A percentile compares a stretch with the other conserved stretches of the same genome.
These are phyloP conservation scores for Euplagia quadripunctaria DNA, from an alignment of 2,888 invertebrate species.

Conservation along the genomic window DNA sequence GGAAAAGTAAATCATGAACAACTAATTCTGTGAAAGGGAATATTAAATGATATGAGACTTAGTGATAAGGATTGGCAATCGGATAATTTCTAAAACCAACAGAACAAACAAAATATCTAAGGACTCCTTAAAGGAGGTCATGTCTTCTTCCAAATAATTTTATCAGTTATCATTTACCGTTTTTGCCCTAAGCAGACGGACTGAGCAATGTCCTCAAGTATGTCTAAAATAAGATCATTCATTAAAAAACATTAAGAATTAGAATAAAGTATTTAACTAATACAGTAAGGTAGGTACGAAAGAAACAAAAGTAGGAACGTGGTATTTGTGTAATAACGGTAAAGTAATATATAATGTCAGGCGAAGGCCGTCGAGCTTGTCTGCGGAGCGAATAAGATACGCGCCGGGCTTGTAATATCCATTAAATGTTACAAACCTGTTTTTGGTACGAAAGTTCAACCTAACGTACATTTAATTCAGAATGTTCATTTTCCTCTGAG, in stretches of 20 bases:
- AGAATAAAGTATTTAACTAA: background rate
- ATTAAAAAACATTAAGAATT: background rate
- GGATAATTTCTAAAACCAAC: too few relatives aligned
- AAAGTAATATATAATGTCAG: constrained; percentile 3
- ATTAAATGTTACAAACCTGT: constrained; percentile 6
- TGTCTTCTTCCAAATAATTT: too few relatives aligned
- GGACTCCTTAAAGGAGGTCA: background rate
- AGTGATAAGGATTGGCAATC: too few relatives aligned
- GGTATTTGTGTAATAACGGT: constrained; percentile 14
- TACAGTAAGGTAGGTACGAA: background rate
- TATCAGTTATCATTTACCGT: background rate
- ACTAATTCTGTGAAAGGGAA: background rate
- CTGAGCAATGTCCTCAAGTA: background rate
- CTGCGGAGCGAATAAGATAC: constrained; percentile 1
- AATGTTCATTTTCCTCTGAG: background rate
- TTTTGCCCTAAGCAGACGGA: background rate
- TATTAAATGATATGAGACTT: too few relatives aligned
- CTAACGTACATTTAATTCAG: background rate
- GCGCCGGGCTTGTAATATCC: constrained; percentile 5
- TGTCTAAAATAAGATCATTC: background rate
- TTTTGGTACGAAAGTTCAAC: constrained; percentile 11
- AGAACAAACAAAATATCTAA: background rate
- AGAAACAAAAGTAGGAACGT: background rate
- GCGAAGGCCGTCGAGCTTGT: constrained; percentile 12
- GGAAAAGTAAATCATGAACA: background rate